Evolutionary conservation across 2,888 invertebrate species (phyloP).

Genomic region (Drosophila colorata): DNA sequence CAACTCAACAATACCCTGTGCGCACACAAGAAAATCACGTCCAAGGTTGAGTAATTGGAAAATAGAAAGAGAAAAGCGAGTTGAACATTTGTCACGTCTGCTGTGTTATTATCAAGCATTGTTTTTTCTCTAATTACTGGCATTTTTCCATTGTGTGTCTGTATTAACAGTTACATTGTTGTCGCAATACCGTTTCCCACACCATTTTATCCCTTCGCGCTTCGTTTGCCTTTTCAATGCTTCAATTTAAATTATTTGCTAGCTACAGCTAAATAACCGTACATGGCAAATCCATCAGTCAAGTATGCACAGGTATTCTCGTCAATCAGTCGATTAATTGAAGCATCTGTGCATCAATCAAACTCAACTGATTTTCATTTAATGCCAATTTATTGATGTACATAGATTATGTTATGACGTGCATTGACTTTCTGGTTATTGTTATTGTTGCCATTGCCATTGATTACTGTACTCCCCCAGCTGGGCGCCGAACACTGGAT

Average conservation of each 20-base stretch:
- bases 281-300: background rate
- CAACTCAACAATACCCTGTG: too few relatives aligned
- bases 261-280: background rate
- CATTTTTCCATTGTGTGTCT: too few relatives aligned
- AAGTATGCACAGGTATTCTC: constrained; percentile 4
- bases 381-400: constrained; percentile 55
- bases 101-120: background rate
- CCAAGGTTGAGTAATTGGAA: background rate
- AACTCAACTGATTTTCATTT: constrained; percentile 54
- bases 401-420: constrained; percentile 58
- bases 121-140: background rate
- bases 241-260: background rate
- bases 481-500: constrained; percentile 45
- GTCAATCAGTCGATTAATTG: constrained; percentile 58
- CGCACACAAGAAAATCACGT: background rate
- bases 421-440: constrained; percentile 41
- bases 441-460: constrained; percentile 22
- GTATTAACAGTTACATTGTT: too few relatives aligned
- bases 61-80: background rate
- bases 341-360: constrained; percentile 65
- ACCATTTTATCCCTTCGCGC: background rate
- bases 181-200: background rate
- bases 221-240: background rate
- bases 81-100: background rate
- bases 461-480: constrained; percentile 42